phyloP scores from a whole-genome alignment of 2,888 invertebrate genomes.

The Griposia aprilina region DNA sequence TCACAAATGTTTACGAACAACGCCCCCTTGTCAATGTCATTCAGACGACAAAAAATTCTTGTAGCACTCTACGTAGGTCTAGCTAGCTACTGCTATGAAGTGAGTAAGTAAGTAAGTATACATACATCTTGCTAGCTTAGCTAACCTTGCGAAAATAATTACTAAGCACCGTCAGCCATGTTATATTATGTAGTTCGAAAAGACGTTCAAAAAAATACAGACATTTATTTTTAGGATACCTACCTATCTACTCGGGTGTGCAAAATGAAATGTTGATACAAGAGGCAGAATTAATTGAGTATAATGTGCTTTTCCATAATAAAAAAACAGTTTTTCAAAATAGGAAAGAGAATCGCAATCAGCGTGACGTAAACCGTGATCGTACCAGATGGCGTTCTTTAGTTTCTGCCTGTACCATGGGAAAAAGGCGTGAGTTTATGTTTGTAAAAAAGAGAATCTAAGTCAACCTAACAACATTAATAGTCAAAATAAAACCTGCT shows the following conservation, averaged over 20 bases:
- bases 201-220: not conserved
- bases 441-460: slow-evolving; percentile 2
- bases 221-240: not conserved
- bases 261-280: not conserved
- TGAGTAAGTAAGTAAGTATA: not conserved
- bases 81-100: not conserved
- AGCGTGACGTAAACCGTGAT: not conserved
- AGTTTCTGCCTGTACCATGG: not conserved
- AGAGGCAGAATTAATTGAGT: not conserved
- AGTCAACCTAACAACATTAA: slow-evolving; percentile 28
- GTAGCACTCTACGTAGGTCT: not conserved
- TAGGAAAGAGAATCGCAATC: not conserved
- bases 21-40: too few species aligned
- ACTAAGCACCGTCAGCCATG: not conserved
- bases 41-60: not conserved
- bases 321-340: not conserved
- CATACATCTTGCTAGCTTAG: not conserved
- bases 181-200: not conserved
- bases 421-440: not conserved
- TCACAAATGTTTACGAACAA: not conserved
- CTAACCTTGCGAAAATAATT: not conserved
- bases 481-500: slow-evolving; percentile 32
- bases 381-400: not conserved
- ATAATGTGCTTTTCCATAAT: too few species aligned
- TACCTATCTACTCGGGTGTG: not conserved